Evolutionary conservation across 2,113 vertebrate species (phyloP), one percentile per base, ranked within the genome.

Genomic region (Anhinga anhinga): DNA sequence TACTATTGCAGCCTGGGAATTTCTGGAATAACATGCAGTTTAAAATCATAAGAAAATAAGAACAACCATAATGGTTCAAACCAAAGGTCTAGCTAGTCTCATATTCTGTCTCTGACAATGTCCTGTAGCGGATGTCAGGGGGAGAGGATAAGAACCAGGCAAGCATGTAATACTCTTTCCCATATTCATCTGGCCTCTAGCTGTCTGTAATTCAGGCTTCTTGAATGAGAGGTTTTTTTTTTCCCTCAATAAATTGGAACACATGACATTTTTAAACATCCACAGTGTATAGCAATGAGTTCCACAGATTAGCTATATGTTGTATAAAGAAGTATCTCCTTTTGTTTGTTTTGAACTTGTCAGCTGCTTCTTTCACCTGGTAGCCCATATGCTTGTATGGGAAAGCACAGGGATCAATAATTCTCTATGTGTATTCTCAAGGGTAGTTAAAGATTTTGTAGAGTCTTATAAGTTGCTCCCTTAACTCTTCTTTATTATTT

Each of bases 21-120:
- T 93, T 92, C 93, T 98, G 97, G 98, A 98, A 98, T 98, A 97
- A 90, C 78, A 76, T 77, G 78, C 73, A 96, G 95, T 98, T 98
- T 98, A 97, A 98, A 98, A 98, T 76, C 49, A 52, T 40, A 87
- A 80, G 78, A 82, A 91, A 96, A 79, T 85, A 87, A 69, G 82
- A 95, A 74, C 50, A 89, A 22, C 74, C 62, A 85, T 80, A 87
- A 69, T 69, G 53, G 71, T 79, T 94, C 73, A 91, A 95, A 87
- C 36, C 70, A 79, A 94, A 93, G 65, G 65, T 89, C 80, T 82
- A 58, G 30, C 63, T 77, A 63, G 69, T 74, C 77, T 94, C 44
- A 65, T 76, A 82, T 29, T 74, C 59, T 94, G 56, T 30, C 83
- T 84, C 84, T 94, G 86, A 85, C 40, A 82, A 25, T 3, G 40